Evolutionary conservation across 1,140 invertebrate genomes (phyloP).

Genomic region (Vanessa atalanta): DNA sequence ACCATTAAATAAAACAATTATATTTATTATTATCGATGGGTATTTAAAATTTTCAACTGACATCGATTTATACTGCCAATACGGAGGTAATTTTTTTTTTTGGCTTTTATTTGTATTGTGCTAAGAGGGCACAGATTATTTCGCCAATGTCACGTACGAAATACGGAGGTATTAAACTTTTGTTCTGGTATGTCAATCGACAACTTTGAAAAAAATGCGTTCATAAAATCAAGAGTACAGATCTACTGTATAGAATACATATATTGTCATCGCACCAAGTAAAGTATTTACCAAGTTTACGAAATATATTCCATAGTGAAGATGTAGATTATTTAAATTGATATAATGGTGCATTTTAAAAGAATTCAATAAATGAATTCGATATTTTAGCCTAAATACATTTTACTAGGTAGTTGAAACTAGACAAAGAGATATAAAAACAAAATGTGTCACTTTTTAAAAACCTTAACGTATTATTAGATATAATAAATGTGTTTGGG

Average conservation of each 20-base stretch:
- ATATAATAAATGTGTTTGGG: slow-evolving; percentile 42
- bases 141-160: no score
- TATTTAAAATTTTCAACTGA: no score
- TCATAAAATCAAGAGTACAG: not conserved
- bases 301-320: slow-evolving; percentile 24
- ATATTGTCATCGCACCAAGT: slow-evolving; percentile 24
- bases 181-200: not conserved
- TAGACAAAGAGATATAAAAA: slow-evolving; percentile 27
- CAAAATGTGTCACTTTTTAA: slow-evolving; percentile 36
- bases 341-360: slow-evolving; percentile 34
- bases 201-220: not conserved
- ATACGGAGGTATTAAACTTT: no score
- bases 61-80: no score
- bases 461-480: slow-evolving; percentile 49
- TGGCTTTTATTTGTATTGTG: no score
- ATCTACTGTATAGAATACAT: no score
- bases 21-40: no score
- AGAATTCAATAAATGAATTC: slow-evolving; percentile 16
- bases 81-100: no score
- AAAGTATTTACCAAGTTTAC: slow-evolving; percentile 3
- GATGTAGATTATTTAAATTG: slow-evolving; percentile 21
- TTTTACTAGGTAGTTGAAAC: slow-evolving; percentile 34
- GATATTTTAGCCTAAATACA: slow-evolving; percentile 34
- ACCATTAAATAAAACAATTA: no score
- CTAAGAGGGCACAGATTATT: no score